Base-by-base conservation (phyloP, 2,888 invertebrate species). In the Drosophila anomelani region DNA sequence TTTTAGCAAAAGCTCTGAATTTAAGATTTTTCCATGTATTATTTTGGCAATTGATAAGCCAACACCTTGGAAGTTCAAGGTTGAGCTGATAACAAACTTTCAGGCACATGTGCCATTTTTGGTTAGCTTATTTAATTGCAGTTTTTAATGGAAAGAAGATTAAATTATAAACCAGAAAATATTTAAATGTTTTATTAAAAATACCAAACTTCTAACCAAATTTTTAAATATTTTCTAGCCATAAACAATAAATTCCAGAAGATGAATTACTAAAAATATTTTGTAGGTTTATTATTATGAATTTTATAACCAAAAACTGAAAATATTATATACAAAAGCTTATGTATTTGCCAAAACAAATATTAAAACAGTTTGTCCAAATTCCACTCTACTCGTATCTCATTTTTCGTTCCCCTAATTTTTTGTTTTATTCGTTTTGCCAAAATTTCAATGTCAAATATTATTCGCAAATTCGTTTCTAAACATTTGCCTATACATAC, bases 401-500 rank as follows among this genome's bases (percentile, higher is more conserved):
- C 57, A 58, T 23, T 20, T 62, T 43, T 7, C 15, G 34, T 55
- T 26, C 3, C 15, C n/a, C 10, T 20, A 17, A 12, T 38, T 12
- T 26, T 32, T 46, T 26, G 26, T 61, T 41, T 49, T 43, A 63
- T 56, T 56, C 55, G 12, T 69, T 62, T 53, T 57, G 47, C 63
- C 41, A 49, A 61, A 66, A 71, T 81, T 84, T 84, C 87, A 84
- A 86, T 85, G 84, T 70, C 84, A 87, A 78, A 72, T 69, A 63
- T 70, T 68, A 61, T 72, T 83, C 71, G 68, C 79, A 68, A 66
- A 56, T 39, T 69, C 64, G 53, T 38, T 47, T 63, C 36, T 74
- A 60, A 74, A 53, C 44, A 53, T 49, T 73, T 67, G 63, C 77
- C 73, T 20, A 34, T 51, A 51, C 51, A 51, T 34, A 34, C 20